These are phyloP conservation scores for Trachymyrmex septentrionalis DNA, from an alignment of 1,140 invertebrate species.

Conservation along the genomic window DNA sequence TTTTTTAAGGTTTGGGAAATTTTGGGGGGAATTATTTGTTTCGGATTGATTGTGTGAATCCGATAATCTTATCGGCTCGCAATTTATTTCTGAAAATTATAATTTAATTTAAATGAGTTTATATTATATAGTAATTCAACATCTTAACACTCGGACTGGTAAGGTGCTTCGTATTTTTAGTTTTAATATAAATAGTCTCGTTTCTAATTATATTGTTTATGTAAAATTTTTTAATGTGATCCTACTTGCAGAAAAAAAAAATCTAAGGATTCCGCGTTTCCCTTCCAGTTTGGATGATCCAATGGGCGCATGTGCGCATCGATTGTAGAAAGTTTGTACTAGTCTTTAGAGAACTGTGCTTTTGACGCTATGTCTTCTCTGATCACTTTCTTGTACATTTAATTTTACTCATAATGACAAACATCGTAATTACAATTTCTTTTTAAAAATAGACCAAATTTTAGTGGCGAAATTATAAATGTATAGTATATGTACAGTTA, in stretches of 20 bases:
- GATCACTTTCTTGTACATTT: neutral
- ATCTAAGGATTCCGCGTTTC: neutral
- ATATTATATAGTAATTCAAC: no score
- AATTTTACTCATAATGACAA: neutral
- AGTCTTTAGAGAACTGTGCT: conserved; percentile 4
- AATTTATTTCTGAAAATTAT: no score
- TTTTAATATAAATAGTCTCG: no score
- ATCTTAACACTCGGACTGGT: no score
- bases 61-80: no score
- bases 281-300: neutral
- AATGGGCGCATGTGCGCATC: conserved; percentile 23
- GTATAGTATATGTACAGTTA: neutral
- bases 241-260: neutral
- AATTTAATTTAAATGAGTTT: no score
- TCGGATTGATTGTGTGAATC: no score
- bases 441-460: neutral
- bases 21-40: no score
- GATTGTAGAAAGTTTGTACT: neutral
- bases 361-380: neutral
- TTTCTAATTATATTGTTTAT: no score
- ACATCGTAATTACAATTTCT: neutral
- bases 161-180: no score
- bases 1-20: no score
- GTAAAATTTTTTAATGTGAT: neutral
- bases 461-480: neutral